phyloP scores from a whole-genome alignment of 2,113 vertebrate species.

The Psophia crepitans region DNA sequence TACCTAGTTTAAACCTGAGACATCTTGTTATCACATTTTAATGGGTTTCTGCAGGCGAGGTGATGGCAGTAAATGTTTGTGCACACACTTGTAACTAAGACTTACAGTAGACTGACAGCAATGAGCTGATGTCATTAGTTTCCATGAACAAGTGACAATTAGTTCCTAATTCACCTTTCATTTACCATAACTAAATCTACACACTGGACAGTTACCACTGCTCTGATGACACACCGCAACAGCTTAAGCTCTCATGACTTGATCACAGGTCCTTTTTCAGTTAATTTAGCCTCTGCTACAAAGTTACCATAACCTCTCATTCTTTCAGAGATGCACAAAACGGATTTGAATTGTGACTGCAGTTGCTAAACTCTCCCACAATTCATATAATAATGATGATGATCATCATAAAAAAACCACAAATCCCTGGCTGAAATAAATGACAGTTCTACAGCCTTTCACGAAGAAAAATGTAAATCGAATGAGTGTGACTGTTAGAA shows the following conservation, averaged over 20 bases:
- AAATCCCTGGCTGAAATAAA: neutral
- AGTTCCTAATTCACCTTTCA: neutral
- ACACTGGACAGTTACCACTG: neutral
- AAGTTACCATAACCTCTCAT: neutral
- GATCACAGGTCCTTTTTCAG: neutral
- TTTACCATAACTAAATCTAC: neutral
- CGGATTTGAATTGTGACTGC: neutral
- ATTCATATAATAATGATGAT: neutral
- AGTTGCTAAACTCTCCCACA: neutral
- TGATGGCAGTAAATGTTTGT: neutral
- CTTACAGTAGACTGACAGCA: neutral
- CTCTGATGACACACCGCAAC: neutral
- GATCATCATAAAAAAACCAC: neutral
- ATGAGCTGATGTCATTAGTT: neutral
- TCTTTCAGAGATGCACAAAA: neutral
- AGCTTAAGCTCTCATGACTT: neutral
- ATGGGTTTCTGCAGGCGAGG: neutral
- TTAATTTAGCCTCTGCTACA: neutral
- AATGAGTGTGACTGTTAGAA: neutral
- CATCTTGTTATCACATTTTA: neutral
- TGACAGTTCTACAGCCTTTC: neutral
- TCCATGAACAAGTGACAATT: neutral
- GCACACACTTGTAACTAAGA: neutral
- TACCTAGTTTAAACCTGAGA: neutral
- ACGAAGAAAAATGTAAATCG: neutral